These are phyloP conservation scores for Thunnus albacares DNA, from an alignment of 2,797 vertebrate species.

Conservation along the genomic window DNA sequence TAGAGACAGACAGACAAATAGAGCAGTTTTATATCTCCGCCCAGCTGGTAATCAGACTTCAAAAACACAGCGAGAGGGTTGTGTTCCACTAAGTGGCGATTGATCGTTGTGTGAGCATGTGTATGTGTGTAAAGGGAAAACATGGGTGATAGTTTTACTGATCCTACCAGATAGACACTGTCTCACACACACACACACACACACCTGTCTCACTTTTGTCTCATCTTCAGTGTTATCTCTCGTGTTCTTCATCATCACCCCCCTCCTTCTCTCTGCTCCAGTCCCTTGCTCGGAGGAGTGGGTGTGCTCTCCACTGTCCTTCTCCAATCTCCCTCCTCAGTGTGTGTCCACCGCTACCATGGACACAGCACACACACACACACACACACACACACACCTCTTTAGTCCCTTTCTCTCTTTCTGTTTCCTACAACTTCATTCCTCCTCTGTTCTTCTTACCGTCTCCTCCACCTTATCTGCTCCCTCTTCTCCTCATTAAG, in stretches of 20 bases:
- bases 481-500: constrained; percentile 64
- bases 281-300: constrained; percentile 60
- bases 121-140: constrained; percentile 57
- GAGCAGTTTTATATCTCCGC: constrained; percentile 69
- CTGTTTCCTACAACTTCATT: constrained; percentile 18
- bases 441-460: constrained; percentile 13
- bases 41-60: constrained; percentile 74
- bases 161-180: constrained; percentile 54
- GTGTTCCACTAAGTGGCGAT: constrained; percentile 74
- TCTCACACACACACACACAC: constrained; percentile 54
- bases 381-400: constrained; percentile 47
- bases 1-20: constrained; percentile 57
- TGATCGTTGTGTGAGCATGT: constrained; percentile 70
- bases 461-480: constrained; percentile 43
- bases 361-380: constrained; percentile 75
- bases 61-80: constrained; percentile 71
- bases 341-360: constrained; percentile 81
- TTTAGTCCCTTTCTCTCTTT: constrained; percentile 9
- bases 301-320: constrained; percentile 81
- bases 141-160: constrained; percentile 60
- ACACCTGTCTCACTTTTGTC: constrained; percentile 59
- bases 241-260: constrained; percentile 67
- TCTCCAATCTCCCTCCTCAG: constrained; percentile 85
- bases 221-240: constrained; percentile 64
- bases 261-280: constrained; percentile 58